Percentiles rank a stretch among this genome's conserved stretches.
These are phyloP conservation scores for Troilus luridus DNA, from an alignment of 2,888 invertebrate species.

Conservation along the genomic window DNA sequence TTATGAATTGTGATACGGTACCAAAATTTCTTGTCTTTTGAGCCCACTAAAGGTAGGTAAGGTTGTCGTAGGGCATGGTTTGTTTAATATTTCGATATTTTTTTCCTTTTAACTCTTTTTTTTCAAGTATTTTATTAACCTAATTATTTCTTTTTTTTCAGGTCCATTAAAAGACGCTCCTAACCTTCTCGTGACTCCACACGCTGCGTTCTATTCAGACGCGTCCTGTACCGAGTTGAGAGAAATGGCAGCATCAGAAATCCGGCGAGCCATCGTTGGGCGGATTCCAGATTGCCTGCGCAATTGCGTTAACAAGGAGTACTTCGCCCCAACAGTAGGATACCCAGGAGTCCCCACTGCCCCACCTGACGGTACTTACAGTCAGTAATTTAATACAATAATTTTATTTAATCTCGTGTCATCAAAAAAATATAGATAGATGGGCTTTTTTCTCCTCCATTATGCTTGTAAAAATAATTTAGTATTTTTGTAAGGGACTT, in stretches of 20 bases:
- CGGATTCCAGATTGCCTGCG: constrained; percentile 98
- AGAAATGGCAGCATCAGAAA: constrained; percentile 99
- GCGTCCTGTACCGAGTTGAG: constrained; percentile 97
- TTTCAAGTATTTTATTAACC: not conserved
- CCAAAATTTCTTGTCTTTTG: too few species aligned
- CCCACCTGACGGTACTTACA: constrained; percentile 63
- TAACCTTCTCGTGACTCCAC: constrained; percentile 98
- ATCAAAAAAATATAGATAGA: not conserved
- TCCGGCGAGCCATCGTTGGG: constrained; percentile 97
- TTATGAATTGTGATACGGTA: too few species aligned
- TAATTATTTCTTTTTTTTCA: constrained; percentile 67
- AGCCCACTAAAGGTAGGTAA: too few species aligned
- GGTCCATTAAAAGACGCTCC: constrained; percentile 98
- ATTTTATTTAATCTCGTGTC: not conserved
- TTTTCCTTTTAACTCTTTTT: not conserved
- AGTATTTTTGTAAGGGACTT: too few species aligned
- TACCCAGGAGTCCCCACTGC: constrained; percentile 64
- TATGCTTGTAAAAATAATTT: too few species aligned
- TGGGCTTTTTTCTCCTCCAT: not conserved
- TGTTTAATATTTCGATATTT: too few species aligned
- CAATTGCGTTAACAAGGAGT: constrained; percentile 99
- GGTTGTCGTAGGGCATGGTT: too few species aligned
- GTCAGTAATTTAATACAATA: constrained; percentile 34
- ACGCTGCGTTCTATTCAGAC: constrained; percentile 99
- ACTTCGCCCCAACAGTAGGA: constrained; percentile 74